Evolutionary conservation across 2,888 invertebrate genomes (phyloP).

Genomic region (Acanthopleura granulata): DNA sequence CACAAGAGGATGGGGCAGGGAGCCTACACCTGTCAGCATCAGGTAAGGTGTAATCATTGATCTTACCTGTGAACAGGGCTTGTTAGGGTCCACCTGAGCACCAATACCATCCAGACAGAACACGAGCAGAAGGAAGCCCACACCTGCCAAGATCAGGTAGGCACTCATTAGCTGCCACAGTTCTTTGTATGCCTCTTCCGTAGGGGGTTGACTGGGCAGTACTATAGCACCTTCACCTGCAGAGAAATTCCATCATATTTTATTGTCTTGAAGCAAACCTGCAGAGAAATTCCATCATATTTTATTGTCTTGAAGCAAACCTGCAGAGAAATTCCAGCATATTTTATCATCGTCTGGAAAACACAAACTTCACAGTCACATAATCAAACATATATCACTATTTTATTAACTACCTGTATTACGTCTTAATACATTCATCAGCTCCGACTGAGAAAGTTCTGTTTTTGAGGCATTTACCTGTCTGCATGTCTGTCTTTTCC

Average conservation of each 20-base stretch:
- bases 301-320: too few relatives aligned
- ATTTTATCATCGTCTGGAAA: neutral
- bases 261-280: too few relatives aligned
- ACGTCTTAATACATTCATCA: too few relatives aligned
- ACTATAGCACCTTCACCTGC: neutral
- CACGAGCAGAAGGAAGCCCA: slow-evolving; percentile 62
- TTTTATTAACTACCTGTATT: too few relatives aligned
- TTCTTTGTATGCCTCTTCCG: slow-evolving; percentile 27
- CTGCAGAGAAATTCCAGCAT: neutral
- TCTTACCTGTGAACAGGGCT: slow-evolving; percentile 58
- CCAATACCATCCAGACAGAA: slow-evolving; percentile 64
- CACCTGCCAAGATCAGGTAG: slow-evolving; percentile 61
- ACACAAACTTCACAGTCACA: too few relatives aligned
- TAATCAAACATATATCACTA: too few relatives aligned
- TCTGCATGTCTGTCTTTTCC: too few relatives aligned
- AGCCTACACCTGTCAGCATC: too few relatives aligned
- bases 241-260: neutral
- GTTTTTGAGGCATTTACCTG: too few relatives aligned
- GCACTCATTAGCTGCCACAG: slow-evolving; percentile 66
- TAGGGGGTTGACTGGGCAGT: neutral
- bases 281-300: slow-evolving; percentile 12
- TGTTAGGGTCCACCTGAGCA: slow-evolving; percentile 59
- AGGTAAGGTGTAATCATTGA: neutral
- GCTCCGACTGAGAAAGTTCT: too few relatives aligned
- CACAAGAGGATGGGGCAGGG: too few relatives aligned